Evolutionary conservation across 2,888 invertebrate species (phyloP).

Genomic region (Microdon myrmicae): DNA sequence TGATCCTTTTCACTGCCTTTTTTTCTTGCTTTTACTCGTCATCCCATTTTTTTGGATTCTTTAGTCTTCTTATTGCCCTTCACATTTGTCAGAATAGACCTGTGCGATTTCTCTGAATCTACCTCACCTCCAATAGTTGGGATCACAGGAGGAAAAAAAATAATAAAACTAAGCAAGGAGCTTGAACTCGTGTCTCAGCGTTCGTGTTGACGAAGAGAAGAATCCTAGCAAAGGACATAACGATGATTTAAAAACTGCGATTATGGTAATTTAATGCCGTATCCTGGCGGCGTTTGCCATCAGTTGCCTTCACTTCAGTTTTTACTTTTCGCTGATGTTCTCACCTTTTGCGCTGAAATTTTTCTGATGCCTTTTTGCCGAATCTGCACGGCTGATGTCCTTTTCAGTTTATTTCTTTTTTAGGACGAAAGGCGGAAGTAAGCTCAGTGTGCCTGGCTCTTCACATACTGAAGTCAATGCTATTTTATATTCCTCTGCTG

Average conservation of each 20-base stretch:
- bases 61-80: no score
- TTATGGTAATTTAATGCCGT: slow-evolving; percentile 50
- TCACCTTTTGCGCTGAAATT: slow-evolving; percentile 26
- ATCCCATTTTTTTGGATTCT: no score
- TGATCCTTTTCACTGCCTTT: no score
- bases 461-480: slow-evolving; percentile 1
- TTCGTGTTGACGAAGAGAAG: slow-evolving; percentile 26
- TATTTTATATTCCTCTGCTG: slow-evolving; percentile 1
- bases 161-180: no score
- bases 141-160: no score
- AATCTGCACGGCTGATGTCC: slow-evolving; percentile 22
- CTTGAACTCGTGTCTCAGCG: no score
- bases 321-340: slow-evolving; percentile 28
- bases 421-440: slow-evolving; percentile 4
- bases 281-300: slow-evolving; percentile 44
- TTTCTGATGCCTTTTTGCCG: slow-evolving; percentile 1
- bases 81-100: no score
- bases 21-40: no score
- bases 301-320: slow-evolving; percentile 37
- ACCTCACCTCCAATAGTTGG: no score
- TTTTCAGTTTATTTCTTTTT: slow-evolving; percentile 6
- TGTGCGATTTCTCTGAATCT: no score
- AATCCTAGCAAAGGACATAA: no score
- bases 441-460: slow-evolving; percentile 23
- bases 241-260: slow-evolving; percentile 51